These are phyloP conservation scores for Apistogramma diplotaenia DNA, from an alignment of 2,113 vertebrate species.

Conservation along the genomic window DNA sequence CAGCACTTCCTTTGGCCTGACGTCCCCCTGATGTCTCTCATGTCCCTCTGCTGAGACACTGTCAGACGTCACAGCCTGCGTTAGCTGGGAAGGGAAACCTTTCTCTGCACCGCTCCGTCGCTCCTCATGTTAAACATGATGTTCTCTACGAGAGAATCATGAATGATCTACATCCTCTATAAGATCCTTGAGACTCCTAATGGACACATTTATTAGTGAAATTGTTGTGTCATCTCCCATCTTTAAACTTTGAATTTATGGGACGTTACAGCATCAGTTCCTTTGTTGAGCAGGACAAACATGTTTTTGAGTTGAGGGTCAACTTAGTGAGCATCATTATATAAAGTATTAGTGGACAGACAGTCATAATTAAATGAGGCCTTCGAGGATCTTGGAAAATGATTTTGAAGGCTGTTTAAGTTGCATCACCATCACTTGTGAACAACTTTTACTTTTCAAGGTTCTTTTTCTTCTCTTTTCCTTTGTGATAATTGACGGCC, in stretches of 20 bases:
- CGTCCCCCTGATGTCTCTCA: background rate
- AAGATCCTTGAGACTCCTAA: no score
- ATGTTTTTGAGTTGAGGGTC: background rate
- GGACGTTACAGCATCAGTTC: background rate
- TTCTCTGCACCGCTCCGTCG: no score
- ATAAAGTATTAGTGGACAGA: accelerated
- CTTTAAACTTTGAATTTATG: background rate
- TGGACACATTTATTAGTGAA: background rate
- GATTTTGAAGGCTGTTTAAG: background rate
- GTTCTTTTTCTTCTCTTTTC: background rate
- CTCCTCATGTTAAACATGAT: background rate
- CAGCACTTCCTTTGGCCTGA: background rate
- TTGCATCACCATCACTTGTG: background rate
- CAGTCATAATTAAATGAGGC: background rate
- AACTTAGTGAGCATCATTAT: background rate
- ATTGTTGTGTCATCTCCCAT: background rate
- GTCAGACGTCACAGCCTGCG: accelerated
- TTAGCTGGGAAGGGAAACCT: background rate
- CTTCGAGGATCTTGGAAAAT: background rate
- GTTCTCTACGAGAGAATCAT: background rate
- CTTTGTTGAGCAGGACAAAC: accelerated
- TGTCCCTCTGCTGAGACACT: background rate
- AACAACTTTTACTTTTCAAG: background rate
- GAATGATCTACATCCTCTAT: background rate
- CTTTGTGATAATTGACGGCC: no score